Evolutionary conservation across 2,888 invertebrate species (phyloP).

Genomic region (Acronicta aceris): DNA sequence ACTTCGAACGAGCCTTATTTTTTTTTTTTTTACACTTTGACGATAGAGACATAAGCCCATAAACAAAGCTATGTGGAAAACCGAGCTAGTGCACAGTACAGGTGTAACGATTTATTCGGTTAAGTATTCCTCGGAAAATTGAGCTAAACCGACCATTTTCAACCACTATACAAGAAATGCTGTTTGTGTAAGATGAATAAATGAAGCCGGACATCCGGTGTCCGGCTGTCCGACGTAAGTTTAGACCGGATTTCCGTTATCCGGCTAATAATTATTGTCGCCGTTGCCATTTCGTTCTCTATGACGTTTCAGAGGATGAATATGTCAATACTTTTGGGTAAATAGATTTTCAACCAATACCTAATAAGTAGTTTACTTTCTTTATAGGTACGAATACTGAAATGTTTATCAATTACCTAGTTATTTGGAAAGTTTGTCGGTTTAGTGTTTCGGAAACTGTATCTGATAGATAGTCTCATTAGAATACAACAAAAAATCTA

Average conservation of each 20-base stretch:
- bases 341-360: background rate
- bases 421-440: too few relatives aligned
- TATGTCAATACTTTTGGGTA: conserved; percentile 13
- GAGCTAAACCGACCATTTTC: conserved; percentile 26
- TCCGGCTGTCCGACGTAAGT: conserved; percentile 53
- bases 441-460: too few relatives aligned
- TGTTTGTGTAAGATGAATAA: conserved; percentile 59
- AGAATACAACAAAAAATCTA: too few relatives aligned
- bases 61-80: background rate
- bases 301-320: conserved; percentile 28
- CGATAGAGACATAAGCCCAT: too few relatives aligned
- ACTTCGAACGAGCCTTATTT: too few relatives aligned
- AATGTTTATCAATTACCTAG: too few relatives aligned
- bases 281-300: conserved; percentile 50
- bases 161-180: conserved; percentile 53
- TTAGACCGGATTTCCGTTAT: conserved; percentile 57
- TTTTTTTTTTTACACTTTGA: too few relatives aligned
- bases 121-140: conserved; percentile 28
- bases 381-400: too few relatives aligned
- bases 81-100: background rate
- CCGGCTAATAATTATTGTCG: conserved; percentile 58
- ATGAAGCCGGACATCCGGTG: conserved; percentile 54
- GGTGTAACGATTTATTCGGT: background rate
- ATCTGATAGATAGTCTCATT: too few relatives aligned
- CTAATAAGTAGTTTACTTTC: too few relatives aligned